Conservation (phyloP, 2,797 vertebrate genomes). For the Clarias fuscus region DNA sequence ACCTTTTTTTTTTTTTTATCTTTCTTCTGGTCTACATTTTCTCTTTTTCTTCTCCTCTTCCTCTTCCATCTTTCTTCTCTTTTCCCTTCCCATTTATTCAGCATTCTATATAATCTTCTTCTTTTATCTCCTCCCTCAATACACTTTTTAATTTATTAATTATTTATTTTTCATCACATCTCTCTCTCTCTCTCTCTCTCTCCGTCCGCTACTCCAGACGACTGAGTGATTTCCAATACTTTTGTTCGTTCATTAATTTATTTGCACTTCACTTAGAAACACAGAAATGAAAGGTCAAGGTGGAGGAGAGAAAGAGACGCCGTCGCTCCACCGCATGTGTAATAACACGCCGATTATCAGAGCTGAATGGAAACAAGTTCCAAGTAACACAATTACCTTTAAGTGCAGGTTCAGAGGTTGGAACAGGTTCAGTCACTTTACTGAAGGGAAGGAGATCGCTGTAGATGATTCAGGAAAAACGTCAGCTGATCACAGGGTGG, state of each 20-base stretch:
- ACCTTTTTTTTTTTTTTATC: too few species aligned
- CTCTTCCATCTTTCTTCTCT: background rate
- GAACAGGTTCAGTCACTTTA: slow-evolving; percentile 2
- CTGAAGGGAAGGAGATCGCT: too few species aligned
- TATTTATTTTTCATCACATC: background rate
- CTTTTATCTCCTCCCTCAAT: background rate
- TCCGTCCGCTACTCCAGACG: background rate
- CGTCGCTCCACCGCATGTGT: background rate
- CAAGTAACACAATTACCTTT: background rate
- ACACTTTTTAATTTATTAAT: background rate
- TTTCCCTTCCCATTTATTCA: background rate
- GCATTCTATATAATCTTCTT: background rate
- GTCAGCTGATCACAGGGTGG: background rate
- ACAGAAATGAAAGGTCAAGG: too few species aligned
- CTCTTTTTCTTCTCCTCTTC: background rate
- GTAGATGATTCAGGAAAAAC: background rate
- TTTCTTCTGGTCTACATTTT: background rate
- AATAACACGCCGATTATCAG: background rate
- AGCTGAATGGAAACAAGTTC: background rate
- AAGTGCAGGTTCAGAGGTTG: background rate
- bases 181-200: background rate
- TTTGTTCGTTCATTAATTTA: background rate
- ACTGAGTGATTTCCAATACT: background rate
- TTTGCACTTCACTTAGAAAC: background rate
- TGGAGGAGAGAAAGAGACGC: background rate